Conservation (phyloP, 2,888 invertebrate species). For the Lasius platythorax region DNA sequence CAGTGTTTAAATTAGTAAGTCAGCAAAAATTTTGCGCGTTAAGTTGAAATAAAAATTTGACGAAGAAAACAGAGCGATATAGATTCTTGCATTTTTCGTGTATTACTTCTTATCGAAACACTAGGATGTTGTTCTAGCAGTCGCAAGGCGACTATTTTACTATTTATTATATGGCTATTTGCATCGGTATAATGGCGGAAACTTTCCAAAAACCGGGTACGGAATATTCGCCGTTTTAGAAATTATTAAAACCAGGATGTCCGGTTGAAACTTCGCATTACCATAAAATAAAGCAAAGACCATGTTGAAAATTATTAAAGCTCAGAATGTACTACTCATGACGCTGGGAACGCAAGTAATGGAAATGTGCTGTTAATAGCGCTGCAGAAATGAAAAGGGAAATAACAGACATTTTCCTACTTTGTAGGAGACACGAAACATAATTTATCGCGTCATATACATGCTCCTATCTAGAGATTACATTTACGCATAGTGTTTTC, state of each 20-base stretch:
- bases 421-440: slow-evolving; percentile 28
- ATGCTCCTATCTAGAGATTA: slow-evolving; percentile 21
- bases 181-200: slow-evolving; percentile 24
- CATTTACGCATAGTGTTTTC: slow-evolving; percentile 6
- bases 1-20: background rate
- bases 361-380: slow-evolving; percentile 56
- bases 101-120: slow-evolving; percentile 6
- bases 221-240: slow-evolving; percentile 9
- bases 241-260: slow-evolving; percentile 57
- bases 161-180: background rate
- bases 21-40: background rate
- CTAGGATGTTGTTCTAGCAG: background rate
- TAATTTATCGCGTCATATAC: slow-evolving; percentile 27
- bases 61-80: background rate
- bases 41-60: slow-evolving; percentile 12
- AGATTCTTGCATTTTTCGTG: slow-evolving; percentile 9
- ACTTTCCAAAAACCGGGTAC: slow-evolving; percentile 39
- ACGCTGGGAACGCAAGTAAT: slow-evolving; percentile 55
- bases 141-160: slow-evolving; percentile 28
- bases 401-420: slow-evolving; percentile 56
- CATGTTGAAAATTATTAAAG: slow-evolving; percentile 59
- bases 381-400: slow-evolving; percentile 48
- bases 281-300: slow-evolving; percentile 45
- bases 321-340: slow-evolving; percentile 25
- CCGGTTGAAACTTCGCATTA: slow-evolving; percentile 53